A percentile compares a stretch with the other conserved stretches of the same genome.
phyloP scores from a whole-genome alignment of 1,140 invertebrate species.

The Sminthurinus signatus region DNA sequence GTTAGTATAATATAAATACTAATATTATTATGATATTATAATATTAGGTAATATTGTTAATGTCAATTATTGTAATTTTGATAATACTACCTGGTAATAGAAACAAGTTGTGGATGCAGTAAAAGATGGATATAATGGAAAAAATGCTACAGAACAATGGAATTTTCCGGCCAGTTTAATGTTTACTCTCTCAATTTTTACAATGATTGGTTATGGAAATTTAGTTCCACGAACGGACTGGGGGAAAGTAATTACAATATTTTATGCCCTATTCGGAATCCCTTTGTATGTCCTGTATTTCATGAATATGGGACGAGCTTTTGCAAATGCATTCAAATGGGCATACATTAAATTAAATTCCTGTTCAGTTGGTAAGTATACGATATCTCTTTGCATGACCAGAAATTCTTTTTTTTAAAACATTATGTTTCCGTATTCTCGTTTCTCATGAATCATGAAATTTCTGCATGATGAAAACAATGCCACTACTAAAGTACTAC shows the following conservation, averaged over 20 bases:
- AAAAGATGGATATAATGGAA: conserved; percentile 68
- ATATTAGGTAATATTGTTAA: too few relatives aligned
- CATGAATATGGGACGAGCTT: conserved; percentile 78
- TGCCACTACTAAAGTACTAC: too few relatives aligned
- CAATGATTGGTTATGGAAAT: conserved; percentile 93
- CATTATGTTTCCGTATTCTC: neutral
- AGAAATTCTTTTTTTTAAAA: neutral
- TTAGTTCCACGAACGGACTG: conserved; percentile 81
- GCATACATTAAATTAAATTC: conserved; percentile 62
- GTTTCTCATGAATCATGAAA: neutral
- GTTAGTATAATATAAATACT: neutral
- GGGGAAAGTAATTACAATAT: conserved; percentile 85
- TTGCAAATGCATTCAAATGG: conserved; percentile 70
- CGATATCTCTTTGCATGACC: neutral
- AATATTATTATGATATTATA: too few relatives aligned
- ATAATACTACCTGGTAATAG: conserved; percentile 43
- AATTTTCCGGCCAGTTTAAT: conserved; percentile 77
- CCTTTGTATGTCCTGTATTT: conserved; percentile 86
- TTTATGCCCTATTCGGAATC: conserved; percentile 92
- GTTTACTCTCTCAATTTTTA: conserved; percentile 80
- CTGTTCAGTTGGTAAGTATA: conserved; percentile 38
- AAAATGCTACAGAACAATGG: conserved; percentile 65
- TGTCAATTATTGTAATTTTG: neutral
- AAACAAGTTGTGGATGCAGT: conserved; percentile 59
- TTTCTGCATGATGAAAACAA: too few relatives aligned